phyloP scores from a whole-genome alignment of 1,140 invertebrate genomes.

The Trachymyrmex cornetzi region DNA sequence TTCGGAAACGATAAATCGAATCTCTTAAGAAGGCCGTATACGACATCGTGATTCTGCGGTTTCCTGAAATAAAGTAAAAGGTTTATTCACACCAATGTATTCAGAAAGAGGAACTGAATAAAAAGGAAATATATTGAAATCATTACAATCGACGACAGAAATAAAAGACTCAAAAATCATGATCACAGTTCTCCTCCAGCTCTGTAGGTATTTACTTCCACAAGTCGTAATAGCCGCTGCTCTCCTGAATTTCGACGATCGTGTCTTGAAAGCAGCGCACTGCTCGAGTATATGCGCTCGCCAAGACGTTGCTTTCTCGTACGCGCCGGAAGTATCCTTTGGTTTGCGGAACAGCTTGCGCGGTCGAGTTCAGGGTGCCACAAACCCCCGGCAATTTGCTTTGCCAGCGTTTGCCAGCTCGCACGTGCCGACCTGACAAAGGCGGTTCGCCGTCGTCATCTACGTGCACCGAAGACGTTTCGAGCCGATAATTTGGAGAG shows the following conservation, averaged over 20 bases:
- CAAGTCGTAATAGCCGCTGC: not conserved
- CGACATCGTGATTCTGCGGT: conserved; percentile 56
- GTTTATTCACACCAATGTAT: conserved; percentile 29
- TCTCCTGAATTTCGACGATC: not conserved
- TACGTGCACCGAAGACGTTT: not conserved
- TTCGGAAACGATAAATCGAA: conserved; percentile 75
- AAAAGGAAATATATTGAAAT: conserved; percentile 4
- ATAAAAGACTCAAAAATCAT: not conserved
- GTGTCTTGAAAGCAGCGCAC: conserved; percentile 1
- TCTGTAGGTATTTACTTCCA: not conserved
- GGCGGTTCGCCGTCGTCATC: conserved; percentile 29
- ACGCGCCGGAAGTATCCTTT: conserved; percentile 54
- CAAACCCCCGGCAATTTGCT: conserved; percentile 65
- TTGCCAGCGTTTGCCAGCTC: conserved; percentile 11
- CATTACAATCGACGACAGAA: not conserved
- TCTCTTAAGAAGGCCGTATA: conserved; percentile 71
- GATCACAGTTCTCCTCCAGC: not conserved
- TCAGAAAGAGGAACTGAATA: not conserved
- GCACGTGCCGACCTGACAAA: conserved; percentile 62
- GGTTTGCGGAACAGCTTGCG: conserved; percentile 45
- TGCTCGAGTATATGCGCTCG: not conserved
- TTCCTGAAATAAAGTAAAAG: conserved; percentile 53
- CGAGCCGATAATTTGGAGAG: not conserved
- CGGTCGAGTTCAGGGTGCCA: conserved; percentile 39
- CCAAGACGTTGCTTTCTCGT: conserved; percentile 40